A percentile compares a stretch with the other conserved stretches of the same genome.
These are phyloP conservation scores for Ciconia boyciana DNA, from an alignment of 2,113 vertebrate genomes.

Conservation along the genomic window DNA sequence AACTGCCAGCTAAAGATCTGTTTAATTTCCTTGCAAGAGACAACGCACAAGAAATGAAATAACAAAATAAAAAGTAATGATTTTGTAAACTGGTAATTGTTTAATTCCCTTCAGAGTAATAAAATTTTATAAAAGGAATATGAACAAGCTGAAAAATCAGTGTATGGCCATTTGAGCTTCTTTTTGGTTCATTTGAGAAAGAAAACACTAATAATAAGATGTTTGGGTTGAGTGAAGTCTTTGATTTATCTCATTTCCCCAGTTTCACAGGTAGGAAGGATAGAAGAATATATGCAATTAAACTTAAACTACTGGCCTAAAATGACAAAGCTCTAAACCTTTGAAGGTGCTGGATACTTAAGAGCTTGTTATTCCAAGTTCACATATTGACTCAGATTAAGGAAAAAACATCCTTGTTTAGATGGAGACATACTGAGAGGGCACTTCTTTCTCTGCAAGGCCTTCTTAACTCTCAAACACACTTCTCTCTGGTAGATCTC, in stretches of 20 bases:
- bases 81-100: conserved; percentile 8
- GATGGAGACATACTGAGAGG: background rate
- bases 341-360: background rate
- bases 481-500: background rate
- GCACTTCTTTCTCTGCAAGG: background rate
- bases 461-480: background rate
- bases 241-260: background rate
- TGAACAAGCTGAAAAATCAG: background rate
- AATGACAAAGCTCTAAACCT: background rate
- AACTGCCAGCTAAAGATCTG: background rate
- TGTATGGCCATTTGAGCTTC: background rate
- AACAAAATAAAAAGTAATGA: conserved; percentile 15
- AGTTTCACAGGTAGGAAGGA: background rate
- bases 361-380: background rate
- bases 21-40: conserved; percentile 14
- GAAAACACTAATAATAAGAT: background rate
- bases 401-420: background rate
- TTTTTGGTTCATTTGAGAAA: background rate
- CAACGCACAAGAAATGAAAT: background rate
- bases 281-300: background rate
- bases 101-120: background rate
- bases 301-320: background rate
- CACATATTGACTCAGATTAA: background rate
- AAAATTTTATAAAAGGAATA: background rate
- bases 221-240: background rate